Conservation (phyloP, 2,797 vertebrate species). For the Cichlasoma orientale region DNA sequence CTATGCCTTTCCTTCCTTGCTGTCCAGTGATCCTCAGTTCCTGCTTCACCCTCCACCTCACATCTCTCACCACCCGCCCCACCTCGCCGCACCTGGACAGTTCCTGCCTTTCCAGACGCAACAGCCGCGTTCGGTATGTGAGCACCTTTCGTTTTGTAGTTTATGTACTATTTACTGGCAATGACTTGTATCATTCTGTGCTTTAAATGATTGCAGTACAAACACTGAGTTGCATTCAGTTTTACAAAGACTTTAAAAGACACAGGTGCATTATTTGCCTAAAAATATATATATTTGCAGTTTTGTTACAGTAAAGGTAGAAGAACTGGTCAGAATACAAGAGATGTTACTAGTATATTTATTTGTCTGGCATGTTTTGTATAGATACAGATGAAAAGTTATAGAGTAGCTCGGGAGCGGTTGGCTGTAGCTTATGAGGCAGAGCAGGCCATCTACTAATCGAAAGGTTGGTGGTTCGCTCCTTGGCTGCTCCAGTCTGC, state of each 20-base stretch:
- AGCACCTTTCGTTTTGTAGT: not conserved
- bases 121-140: conserved; percentile 92
- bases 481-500: no score
- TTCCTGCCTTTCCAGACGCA: conserved; percentile 97
- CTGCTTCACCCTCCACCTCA: conserved; percentile 90
- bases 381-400: not conserved
- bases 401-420: not conserved
- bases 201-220: not conserved
- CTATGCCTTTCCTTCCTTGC: conserved; percentile 93
- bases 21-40: conserved; percentile 94
- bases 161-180: not conserved
- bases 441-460: no score
- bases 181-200: not conserved
- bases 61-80: conserved; percentile 91
- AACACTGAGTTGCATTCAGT: not conserved
- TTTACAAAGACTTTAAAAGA: not conserved
- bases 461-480: no score
- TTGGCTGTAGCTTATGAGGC: no score
- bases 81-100: conserved; percentile 91
- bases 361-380: not conserved
- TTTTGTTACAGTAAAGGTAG: not conserved
- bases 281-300: not conserved
- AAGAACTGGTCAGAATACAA: not conserved
- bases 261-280: not conserved
- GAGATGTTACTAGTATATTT: not conserved